phyloP scores from a whole-genome alignment of 2,113 vertebrate species.

The Odontesthes bonariensis region DNA sequence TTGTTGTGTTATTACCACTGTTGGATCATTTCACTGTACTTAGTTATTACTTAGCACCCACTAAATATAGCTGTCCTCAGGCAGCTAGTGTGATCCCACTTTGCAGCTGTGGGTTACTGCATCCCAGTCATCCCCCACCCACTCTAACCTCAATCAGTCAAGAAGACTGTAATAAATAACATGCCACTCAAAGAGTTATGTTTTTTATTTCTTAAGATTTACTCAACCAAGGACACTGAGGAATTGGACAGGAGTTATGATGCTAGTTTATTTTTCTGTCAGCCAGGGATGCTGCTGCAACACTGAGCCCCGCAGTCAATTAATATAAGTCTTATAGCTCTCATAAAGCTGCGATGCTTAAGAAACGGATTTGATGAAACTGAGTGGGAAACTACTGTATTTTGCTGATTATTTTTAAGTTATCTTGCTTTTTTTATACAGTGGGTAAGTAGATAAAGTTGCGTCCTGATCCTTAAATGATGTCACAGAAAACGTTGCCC shows the following conservation, averaged over 20 bases:
- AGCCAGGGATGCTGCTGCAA: conserved; percentile 38
- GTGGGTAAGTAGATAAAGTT: conserved; percentile 32
- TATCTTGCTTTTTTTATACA: conserved; percentile 19
- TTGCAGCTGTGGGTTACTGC: conserved; percentile 75
- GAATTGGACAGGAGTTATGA: conserved; percentile 53
- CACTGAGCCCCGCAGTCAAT: conserved; percentile 62
- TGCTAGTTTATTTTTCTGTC: conserved; percentile 65
- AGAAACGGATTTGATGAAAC: conserved; percentile 57
- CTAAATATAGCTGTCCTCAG: conserved; percentile 80
- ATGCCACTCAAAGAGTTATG: conserved; percentile 50
- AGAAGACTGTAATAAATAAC: conserved; percentile 69
- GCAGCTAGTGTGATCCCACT: conserved; percentile 61
- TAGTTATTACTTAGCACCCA: conserved; percentile 81
- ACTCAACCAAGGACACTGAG: conserved; percentile 44
- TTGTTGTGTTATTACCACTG: conserved; percentile 80
- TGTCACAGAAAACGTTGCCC: conserved; percentile 24
- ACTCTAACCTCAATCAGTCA: conserved; percentile 59
- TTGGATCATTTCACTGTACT: conserved; percentile 75
- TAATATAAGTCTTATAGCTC: conserved; percentile 62
- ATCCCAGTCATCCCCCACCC: conserved; percentile 52
- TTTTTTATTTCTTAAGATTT: conserved; percentile 54
- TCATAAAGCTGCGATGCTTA: conserved; percentile 45
- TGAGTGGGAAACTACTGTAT: conserved; percentile 52
- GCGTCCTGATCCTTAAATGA: conserved; percentile 24
- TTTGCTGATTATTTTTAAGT: conserved; percentile 62